Evolutionary conservation across 2,797 vertebrate species (phyloP).

Genomic region (Varecia variegata): DNA sequence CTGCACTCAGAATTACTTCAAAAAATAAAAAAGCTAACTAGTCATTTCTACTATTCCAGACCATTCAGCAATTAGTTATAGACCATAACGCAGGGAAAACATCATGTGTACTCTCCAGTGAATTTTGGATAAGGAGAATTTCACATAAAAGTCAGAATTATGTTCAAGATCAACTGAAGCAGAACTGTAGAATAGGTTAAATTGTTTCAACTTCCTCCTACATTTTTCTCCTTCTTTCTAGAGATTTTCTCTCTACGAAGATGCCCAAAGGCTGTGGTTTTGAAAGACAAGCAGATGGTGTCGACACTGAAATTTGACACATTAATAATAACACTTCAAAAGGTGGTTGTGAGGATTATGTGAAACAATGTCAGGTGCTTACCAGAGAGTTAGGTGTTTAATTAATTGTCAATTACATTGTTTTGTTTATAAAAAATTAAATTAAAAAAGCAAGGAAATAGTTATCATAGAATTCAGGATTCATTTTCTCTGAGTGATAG

Average conservation of each 20-base stretch:
- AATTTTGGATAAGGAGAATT: neutral
- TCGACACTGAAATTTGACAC: neutral
- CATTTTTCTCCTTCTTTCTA: neutral
- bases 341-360: neutral
- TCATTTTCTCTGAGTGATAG: neutral
- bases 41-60: neutral
- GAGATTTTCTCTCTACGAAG: neutral
- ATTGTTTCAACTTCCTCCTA: neutral
- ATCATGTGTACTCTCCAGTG: neutral
- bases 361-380: neutral
- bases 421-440: neutral
- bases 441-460: conserved; percentile 13
- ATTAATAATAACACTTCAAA: neutral
- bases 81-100: neutral
- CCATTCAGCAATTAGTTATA: neutral
- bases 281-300: neutral
- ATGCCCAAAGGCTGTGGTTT: neutral
- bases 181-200: neutral
- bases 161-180: neutral
- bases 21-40: neutral
- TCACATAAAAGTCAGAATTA: neutral
- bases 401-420: neutral
- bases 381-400: neutral
- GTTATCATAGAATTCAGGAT: neutral
- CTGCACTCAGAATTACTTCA: neutral